phyloP scores from a whole-genome alignment of 1,140 invertebrate species.

The Hycleus cichorii region DNA sequence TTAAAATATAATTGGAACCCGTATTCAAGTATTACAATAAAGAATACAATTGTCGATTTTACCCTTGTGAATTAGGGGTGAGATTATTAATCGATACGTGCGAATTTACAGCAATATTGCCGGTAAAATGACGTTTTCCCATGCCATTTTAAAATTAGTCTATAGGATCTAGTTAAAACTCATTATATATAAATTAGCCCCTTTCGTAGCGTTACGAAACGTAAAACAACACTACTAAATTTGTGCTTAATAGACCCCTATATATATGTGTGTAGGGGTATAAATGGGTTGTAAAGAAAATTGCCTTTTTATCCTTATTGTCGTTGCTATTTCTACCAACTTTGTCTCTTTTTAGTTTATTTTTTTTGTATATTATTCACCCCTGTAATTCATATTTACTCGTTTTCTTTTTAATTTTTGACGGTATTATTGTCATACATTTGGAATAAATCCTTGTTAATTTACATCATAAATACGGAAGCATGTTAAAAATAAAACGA shows the following conservation, averaged over 20 bases:
- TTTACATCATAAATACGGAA: slow-evolving; percentile 10
- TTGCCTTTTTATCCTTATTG: slow-evolving; percentile 10
- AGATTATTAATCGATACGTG: no score
- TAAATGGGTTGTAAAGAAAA: slow-evolving; percentile 15
- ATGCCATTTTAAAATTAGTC: slow-evolving; percentile 14
- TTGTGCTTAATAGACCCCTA: slow-evolving; percentile 9
- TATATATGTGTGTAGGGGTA: not conserved
- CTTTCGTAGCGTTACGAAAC: not conserved
- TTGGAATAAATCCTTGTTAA: slow-evolving; percentile 10
- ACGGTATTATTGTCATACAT: no score
- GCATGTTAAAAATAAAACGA: not conserved
- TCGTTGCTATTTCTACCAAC: not conserved
- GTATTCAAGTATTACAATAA: no score
- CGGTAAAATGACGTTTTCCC: slow-evolving; percentile 11
- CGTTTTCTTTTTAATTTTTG: no score
- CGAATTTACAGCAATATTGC: not conserved
- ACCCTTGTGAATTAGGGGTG: no score
- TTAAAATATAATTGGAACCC: slow-evolving; percentile 10
- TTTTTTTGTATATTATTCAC: no score
- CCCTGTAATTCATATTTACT: no score
- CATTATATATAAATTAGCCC: slow-evolving; percentile 15
- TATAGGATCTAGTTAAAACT: not conserved
- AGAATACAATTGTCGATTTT: no score
- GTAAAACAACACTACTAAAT: slow-evolving; percentile 2
- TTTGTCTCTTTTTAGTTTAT: no score